Evolutionary conservation across 1,140 invertebrate genomes (phyloP).

Genomic region (Olivierus martensii): DNA sequence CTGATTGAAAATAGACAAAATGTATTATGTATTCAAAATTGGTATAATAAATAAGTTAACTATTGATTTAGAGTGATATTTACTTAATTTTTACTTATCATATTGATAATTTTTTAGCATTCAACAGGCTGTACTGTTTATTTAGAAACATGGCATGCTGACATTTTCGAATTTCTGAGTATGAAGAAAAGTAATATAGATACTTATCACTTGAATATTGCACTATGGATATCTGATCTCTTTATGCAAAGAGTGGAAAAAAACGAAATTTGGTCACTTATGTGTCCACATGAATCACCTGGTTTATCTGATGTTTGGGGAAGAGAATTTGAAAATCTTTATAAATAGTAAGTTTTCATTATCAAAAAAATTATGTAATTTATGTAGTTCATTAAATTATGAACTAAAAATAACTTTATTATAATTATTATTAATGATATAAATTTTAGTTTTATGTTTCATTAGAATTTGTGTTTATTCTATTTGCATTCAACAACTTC

Average conservation of each 20-base stretch:
- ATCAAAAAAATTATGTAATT: too few relatives aligned
- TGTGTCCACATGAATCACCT: constrained; percentile 91
- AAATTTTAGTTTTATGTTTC: too few relatives aligned
- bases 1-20: too few relatives aligned
- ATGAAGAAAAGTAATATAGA: constrained; percentile 87
- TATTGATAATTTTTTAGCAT: constrained; percentile 43
- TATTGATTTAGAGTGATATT: too few relatives aligned
- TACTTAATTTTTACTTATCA: too few relatives aligned
- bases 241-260: constrained; percentile 93
- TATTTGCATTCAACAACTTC: too few relatives aligned
- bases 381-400: too few relatives aligned
- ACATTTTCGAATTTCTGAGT: constrained; percentile 89
- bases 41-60: too few relatives aligned
- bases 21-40: too few relatives aligned
- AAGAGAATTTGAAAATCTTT: constrained; percentile 85
- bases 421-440: too few relatives aligned
- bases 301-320: constrained; percentile 85
- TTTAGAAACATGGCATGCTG: constrained; percentile 96
- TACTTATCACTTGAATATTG: constrained; percentile 91
- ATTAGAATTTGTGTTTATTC: constrained; percentile 42
- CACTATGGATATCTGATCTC: constrained; percentile 96
- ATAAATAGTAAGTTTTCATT: constrained; percentile 43
- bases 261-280: constrained; percentile 82
- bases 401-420: too few relatives aligned
- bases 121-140: constrained; percentile 98